Conservation (phyloP, 2,113 vertebrate genomes). For the Crypturellus undulatus region DNA sequence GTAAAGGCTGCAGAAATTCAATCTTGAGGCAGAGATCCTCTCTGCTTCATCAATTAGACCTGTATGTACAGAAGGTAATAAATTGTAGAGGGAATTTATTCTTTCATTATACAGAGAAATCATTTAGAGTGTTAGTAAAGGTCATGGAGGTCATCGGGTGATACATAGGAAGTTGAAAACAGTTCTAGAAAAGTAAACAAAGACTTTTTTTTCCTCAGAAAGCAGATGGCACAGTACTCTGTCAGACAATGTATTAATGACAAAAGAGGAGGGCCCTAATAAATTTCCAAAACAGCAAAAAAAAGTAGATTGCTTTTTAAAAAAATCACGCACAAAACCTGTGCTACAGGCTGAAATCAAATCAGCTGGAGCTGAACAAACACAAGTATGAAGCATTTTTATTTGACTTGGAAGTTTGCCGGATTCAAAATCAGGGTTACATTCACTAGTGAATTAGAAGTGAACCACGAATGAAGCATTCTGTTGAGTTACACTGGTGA, state of each 20-base stretch:
- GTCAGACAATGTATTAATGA: neutral
- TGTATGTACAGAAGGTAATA: neutral
- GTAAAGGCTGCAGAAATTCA: neutral
- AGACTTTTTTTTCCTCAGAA: neutral
- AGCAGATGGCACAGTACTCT: neutral
- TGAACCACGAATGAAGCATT: neutral
- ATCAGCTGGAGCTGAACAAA: neutral
- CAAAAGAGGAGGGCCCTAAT: neutral
- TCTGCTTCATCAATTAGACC: neutral
- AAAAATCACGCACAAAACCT: neutral
- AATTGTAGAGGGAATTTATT: neutral
- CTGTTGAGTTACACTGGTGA: neutral
- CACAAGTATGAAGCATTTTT: neutral
- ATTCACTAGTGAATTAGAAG: neutral
- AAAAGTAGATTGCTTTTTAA: neutral
- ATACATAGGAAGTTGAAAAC: neutral
- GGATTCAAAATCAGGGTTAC: neutral
- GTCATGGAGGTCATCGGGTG: neutral
- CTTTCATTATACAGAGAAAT: neutral
- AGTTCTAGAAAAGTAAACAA: conserved; percentile 1
- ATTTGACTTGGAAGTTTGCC: neutral
- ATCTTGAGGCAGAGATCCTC: neutral
- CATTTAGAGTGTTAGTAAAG: conserved; percentile 7
- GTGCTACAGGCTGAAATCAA: neutral
- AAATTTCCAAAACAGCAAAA: neutral